Conservation (phyloP, 2,888 invertebrate species). For the Himalopsyche japonica region DNA sequence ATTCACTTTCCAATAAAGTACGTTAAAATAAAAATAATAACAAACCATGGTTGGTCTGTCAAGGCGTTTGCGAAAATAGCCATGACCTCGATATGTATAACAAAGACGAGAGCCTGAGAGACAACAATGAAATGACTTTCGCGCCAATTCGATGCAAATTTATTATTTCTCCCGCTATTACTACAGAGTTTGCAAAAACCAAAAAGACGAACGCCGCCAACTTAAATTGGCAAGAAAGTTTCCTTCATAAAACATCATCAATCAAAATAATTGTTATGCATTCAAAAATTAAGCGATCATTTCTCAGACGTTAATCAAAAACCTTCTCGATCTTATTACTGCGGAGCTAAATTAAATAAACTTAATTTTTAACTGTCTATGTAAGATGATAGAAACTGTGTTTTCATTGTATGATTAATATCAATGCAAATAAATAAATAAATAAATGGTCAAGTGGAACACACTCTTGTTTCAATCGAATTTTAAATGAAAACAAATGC, state of each 20-base stretch:
- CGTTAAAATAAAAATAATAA: neutral
- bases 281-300: neutral
- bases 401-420: neutral
- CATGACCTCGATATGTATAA: neutral
- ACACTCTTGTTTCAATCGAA: too few relatives aligned
- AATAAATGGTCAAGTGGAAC: too few relatives aligned
- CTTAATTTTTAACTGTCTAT: neutral
- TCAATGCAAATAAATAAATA: too few relatives aligned
- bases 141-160: conserved; percentile 1
- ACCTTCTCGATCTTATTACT: neutral
- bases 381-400: neutral
- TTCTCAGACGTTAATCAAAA: neutral
- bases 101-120: neutral
- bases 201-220: neutral
- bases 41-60: neutral
- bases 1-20: neutral
- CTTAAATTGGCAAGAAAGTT: neutral
- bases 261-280: neutral
- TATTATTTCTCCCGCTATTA: neutral
- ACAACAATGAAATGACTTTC: neutral
- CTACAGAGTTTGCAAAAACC: neutral
- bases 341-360: neutral
- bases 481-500: too few relatives aligned
- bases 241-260: neutral
- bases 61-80: neutral